Conservation (phyloP, 2,888 invertebrate species). For the Macrosiphum euphorbiae region DNA sequence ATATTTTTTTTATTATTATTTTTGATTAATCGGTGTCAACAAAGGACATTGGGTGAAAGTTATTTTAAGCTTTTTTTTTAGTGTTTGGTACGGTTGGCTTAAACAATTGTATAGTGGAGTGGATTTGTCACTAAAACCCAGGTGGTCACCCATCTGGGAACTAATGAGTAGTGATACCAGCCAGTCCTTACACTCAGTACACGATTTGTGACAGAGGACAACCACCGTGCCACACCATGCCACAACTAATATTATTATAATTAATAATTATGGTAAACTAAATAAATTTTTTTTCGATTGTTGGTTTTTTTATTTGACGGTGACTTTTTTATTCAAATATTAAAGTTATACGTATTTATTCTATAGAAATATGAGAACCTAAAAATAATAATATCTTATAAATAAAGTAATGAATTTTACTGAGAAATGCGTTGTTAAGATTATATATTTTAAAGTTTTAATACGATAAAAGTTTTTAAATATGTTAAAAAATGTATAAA, state of each 20-base stretch:
- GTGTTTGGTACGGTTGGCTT: too few relatives aligned
- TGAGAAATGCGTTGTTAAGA: neutral
- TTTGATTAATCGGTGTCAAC: neutral
- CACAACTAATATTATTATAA: neutral
- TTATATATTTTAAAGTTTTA: constrained; percentile 44
- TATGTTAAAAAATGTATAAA: constrained; percentile 3
- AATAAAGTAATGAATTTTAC: constrained; percentile 15
- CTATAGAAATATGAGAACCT: neutral
- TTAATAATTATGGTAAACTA: neutral
- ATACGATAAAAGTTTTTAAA: constrained; percentile 49
- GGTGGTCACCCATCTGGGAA: too few relatives aligned
- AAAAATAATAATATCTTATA: constrained; percentile 9
- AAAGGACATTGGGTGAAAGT: too few relatives aligned
- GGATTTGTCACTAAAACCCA: too few relatives aligned
- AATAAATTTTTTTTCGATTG: neutral
- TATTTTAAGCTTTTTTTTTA: too few relatives aligned
- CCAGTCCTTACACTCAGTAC: too few relatives aligned
- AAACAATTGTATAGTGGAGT: too few relatives aligned
- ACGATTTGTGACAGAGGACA: too few relatives aligned
- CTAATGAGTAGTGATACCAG: too few relatives aligned
- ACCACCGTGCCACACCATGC: too few relatives aligned
- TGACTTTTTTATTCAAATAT: neutral
- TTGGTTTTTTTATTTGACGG: neutral
- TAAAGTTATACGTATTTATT: neutral
- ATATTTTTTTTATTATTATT: neutral